Conservation (phyloP, 2,797 vertebrate species). For the Siniperca obscura region DNA sequence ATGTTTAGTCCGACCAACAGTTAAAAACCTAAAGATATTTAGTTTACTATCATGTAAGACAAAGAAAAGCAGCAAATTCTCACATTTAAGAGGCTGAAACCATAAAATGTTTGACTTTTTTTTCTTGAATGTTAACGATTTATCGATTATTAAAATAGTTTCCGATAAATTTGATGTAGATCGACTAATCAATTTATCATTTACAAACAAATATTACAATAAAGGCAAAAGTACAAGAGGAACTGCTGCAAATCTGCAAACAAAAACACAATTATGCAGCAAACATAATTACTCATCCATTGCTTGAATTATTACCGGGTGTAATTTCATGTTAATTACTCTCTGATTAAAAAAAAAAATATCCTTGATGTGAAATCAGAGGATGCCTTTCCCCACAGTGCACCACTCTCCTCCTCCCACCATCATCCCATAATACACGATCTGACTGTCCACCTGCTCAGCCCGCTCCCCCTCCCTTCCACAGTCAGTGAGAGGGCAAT, state of each 20-base stretch:
- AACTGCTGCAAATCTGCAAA: conserved; percentile 11
- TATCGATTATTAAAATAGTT: background rate
- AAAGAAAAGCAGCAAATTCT: background rate
- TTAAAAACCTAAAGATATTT: background rate
- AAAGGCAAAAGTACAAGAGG: background rate
- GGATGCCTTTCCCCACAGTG: conserved; percentile 45
- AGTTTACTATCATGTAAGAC: background rate
- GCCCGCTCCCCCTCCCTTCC: conserved; percentile 34
- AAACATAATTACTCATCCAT: conserved; percentile 36
- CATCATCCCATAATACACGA: conserved; percentile 52
- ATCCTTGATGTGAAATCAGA: conserved; percentile 49
- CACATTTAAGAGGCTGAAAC: background rate
- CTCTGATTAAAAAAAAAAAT: conserved; percentile 46
- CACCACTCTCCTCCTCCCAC: conserved; percentile 46
- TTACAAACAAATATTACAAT: background rate
- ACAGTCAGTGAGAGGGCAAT: conserved; percentile 65
- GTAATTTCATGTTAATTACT: conserved; percentile 59
- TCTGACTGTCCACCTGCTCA: conserved; percentile 71
- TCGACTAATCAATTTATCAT: background rate
- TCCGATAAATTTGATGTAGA: background rate
- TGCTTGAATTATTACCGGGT: conserved; percentile 30
- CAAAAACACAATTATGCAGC: conserved; percentile 47
- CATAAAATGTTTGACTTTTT: background rate
- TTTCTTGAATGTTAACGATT: background rate
- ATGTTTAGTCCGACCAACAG: background rate